Evolutionary conservation across 2,113 vertebrate species (phyloP).

Genomic region (Menura novaehollandiae): DNA sequence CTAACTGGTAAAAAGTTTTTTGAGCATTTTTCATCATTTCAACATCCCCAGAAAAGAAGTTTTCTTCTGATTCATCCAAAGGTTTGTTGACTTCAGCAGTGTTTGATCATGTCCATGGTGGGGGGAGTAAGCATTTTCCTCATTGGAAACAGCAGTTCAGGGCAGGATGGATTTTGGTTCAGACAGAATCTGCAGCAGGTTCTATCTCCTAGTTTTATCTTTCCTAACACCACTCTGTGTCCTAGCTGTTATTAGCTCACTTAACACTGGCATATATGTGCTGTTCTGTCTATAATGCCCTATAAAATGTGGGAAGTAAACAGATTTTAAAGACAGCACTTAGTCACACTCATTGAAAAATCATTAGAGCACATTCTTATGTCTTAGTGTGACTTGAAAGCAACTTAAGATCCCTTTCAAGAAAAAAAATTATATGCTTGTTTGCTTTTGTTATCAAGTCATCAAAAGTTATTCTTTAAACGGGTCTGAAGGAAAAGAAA

Average conservation of each 20-base stretch:
- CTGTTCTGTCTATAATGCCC: neutral
- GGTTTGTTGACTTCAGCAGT: neutral
- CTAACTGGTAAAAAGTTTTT: neutral
- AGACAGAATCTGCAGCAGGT: neutral
- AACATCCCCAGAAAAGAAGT: neutral
- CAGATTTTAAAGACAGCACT: neutral
- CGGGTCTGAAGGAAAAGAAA: neutral
- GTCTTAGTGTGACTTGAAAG: neutral
- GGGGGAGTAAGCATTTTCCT: neutral
- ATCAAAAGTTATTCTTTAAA: neutral
- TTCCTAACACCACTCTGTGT: neutral
- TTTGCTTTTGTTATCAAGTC: neutral
- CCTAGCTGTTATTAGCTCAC: neutral
- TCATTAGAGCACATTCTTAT: neutral
- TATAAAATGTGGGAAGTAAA: neutral
- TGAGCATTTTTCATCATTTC: neutral
- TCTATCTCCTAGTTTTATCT: neutral
- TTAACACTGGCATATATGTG: accelerated
- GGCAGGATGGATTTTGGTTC: neutral
- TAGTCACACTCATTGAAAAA: neutral
- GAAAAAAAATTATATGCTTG: neutral
- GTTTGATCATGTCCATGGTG: accelerated
- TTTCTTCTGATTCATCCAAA: neutral
- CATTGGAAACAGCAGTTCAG: neutral
- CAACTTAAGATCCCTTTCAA: neutral